Base-by-base conservation (phyloP, 1,140 invertebrate genomes). In the Anoplolepis gracilipes region DNA sequence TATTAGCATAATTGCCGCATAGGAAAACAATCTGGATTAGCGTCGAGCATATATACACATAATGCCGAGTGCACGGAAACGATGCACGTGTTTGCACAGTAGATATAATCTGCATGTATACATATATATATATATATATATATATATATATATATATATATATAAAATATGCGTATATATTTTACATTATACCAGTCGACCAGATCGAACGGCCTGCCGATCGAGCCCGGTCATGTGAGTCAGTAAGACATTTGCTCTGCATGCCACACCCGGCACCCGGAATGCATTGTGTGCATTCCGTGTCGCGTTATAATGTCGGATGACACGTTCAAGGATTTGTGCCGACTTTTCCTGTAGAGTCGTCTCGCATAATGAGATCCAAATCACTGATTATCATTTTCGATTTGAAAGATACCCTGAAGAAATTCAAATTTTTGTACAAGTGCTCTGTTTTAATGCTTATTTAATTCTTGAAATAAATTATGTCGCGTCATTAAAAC, bases 1-100 rank as follows among this genome's bases (percentile, higher is more conserved):
- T 85, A 91, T 92, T 88, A 88, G 81, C 90, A 88, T 88, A 84
- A 90, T 90, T 86, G 85, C 85, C 57, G 76, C 53, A 57, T 55
- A 77, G 85, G 85, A 87, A 91, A 91, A 90, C 84, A 89, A 92
- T 92, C 88, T 92, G 67, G 91, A 90, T 91, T 92, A 91, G 36
- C 62, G 55, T 73, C 73, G 13, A 62, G 49, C 53, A 39, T 19
- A n/a, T n/a, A n/a, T n/a, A 28, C 49, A n/a, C 42, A 3, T 33
- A 72, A 70, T 16, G 19, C 19, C 13, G 30, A 49, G 81, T 65
- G 30, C 33, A 65, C 16, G 30, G n/a, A 16, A 8, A n/a, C 55
- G 2, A 8, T 28, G 0, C 22, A 19, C 57, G 36, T 36, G 39
- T 59, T n/a, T n/a, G n/a, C n/a, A n/a, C n/a, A n/a, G n/a, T n/a